Evolutionary conservation across 2,797 vertebrate genomes (phyloP).

Genomic region (Fistularia tabacaria): DNA sequence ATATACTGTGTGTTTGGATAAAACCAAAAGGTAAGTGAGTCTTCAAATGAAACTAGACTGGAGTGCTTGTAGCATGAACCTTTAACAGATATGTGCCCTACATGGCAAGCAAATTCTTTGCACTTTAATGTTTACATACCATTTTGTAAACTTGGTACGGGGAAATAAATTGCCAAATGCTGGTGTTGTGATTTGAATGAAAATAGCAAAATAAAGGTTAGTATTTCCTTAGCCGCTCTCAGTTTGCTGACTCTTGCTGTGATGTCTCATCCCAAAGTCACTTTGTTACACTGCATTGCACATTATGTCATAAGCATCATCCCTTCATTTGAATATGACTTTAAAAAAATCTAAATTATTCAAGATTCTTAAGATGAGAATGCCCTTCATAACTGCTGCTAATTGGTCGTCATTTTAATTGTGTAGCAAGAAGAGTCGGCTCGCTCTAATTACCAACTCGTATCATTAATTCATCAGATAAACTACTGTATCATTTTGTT

Average conservation of each 20-base stretch:
- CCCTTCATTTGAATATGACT: conserved; percentile 39
- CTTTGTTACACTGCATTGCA: conserved; percentile 7
- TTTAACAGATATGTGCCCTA: conserved; percentile 67
- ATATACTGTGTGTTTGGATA: conserved; percentile 42
- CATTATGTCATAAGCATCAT: conserved; percentile 34
- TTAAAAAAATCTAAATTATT: conserved; percentile 61
- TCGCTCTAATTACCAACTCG: conserved; percentile 38
- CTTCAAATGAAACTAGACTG: conserved; percentile 45
- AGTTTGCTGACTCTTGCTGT: conserved; percentile 23
- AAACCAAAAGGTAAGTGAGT: conserved; percentile 43
- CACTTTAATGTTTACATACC: conserved; percentile 78
- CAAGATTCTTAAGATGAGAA: conserved; percentile 51
- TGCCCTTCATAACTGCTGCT: conserved; percentile 62
- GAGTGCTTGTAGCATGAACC: conserved; percentile 76
- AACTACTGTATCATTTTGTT: conserved; percentile 67
- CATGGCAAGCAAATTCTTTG: conserved; percentile 69
- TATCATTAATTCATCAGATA: conserved; percentile 69
- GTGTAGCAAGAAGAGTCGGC: conserved; percentile 39
- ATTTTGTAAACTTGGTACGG: conserved; percentile 71
- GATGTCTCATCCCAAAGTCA: not conserved
- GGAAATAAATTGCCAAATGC: conserved; percentile 64
- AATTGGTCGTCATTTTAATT: conserved; percentile 48
- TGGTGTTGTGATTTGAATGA: conserved; percentile 70
- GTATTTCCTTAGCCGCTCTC: conserved; percentile 59
- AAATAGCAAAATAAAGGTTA: conserved; percentile 65